A percentile compares a stretch with the other conserved stretches of the same genome.
These are phyloP conservation scores for Drosophila neocordata DNA, from an alignment of 1,140 invertebrate genomes.

Conservation along the genomic window DNA sequence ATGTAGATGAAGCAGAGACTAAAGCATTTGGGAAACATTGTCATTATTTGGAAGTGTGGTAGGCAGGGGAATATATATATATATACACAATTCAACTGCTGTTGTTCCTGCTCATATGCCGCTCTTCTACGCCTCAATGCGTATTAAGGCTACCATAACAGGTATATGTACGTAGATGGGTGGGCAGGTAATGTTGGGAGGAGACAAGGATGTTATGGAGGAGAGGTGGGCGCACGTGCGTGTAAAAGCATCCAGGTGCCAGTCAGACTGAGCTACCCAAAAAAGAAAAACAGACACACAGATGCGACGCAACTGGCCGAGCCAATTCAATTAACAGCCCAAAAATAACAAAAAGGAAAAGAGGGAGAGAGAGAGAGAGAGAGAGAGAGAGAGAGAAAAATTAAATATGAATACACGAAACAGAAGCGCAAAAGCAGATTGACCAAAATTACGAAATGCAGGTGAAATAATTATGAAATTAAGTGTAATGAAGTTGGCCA, in stretches of 20 bases:
- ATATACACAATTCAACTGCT: slow-evolving; percentile 8
- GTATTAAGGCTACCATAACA: slow-evolving; percentile 57
- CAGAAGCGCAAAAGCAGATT: background rate
- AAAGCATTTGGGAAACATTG: slow-evolving; percentile 35
- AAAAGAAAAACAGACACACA: background rate
- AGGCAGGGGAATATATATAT: slow-evolving; percentile 2
- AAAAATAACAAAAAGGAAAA: background rate
- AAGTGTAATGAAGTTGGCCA: background rate
- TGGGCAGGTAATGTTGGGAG: background rate
- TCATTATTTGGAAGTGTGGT: slow-evolving; percentile 43
- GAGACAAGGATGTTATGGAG: background rate
- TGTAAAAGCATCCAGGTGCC: slow-evolving; percentile 53
- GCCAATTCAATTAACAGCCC: slow-evolving; percentile 9
- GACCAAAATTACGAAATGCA: background rate
- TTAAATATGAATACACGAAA: background rate
- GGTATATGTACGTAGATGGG: background rate
- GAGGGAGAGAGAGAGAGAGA: too few species aligned
- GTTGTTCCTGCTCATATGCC: slow-evolving; percentile 45
- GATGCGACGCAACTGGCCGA: slow-evolving; percentile 1
- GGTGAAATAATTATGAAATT: slow-evolving; percentile 12
- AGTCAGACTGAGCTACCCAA: background rate
- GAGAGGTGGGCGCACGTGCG: slow-evolving; percentile 64
- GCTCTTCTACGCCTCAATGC: slow-evolving; percentile 67
- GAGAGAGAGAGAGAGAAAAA: background rate
- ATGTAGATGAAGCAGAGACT: background rate